Percentiles rank a stretch among this genome's conserved stretches.
Conservation (phyloP, 2,797 vertebrate genomes). For the Anisognathus igniventris region DNA sequence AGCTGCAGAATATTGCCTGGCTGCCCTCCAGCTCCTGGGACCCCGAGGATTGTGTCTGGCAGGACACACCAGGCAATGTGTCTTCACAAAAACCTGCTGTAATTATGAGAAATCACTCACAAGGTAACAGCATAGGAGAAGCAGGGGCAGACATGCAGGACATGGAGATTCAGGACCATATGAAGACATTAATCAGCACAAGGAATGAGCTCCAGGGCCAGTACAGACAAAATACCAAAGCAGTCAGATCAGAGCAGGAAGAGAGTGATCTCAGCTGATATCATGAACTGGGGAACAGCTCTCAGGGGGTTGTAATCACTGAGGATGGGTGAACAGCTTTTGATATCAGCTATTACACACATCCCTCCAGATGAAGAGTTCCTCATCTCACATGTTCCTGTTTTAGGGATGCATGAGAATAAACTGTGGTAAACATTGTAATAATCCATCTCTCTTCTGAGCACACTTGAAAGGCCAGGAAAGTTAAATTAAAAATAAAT, state of each 20-base stretch:
- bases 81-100: background rate
- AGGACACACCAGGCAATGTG: background rate
- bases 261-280: background rate
- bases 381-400: background rate
- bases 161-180: background rate
- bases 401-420: background rate
- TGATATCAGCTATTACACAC: background rate
- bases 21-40: conserved; percentile 1
- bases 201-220: background rate
- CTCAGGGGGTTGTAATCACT: background rate
- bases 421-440: background rate
- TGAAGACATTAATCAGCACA: background rate
- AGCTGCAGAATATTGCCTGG: conserved; percentile 31
- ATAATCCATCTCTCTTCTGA: background rate
- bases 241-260: background rate
- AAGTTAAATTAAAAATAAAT: background rate
- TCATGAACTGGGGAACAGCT: background rate
- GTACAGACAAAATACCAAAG: background rate
- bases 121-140: background rate
- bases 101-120: background rate
- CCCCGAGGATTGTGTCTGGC: background rate
- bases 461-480: background rate
- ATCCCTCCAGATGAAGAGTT: background rate
- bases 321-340: background rate
- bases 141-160: background rate